Percentiles rank a stretch among this genome's conserved stretches.
phyloP scores from a whole-genome alignment of 1,140 invertebrate species.

The Drosophila equinoxialis region DNA sequence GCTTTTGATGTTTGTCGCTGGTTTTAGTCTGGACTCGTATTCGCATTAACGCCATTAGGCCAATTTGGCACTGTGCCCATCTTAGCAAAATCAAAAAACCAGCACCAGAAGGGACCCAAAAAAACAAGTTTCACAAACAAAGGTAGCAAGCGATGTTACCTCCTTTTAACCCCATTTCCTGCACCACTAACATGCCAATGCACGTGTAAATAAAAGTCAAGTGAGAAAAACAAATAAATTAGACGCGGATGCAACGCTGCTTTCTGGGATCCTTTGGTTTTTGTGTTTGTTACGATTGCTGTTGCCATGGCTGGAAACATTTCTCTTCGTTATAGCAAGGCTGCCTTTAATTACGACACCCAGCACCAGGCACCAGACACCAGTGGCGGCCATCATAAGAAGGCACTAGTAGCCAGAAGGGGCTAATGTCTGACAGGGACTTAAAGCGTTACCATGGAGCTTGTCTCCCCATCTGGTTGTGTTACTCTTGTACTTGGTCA shows the following conservation, averaged over 20 bases:
- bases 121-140: conserved; percentile 57
- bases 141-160: conserved; percentile 62
- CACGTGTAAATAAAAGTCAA: conserved; percentile 79
- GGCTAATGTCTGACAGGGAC: neutral
- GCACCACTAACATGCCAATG: conserved; percentile 66
- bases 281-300: conserved; percentile 34
- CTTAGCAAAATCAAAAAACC: conserved; percentile 32
- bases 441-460: conserved; percentile 12
- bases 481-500: conserved; percentile 44
- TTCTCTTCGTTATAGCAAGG: conserved; percentile 70
- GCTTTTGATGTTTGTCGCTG: conserved; percentile 42
- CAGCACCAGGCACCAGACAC: neutral
- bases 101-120: neutral
- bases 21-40: conserved; percentile 70
- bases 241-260: conserved; percentile 33
- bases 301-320: conserved; percentile 57
- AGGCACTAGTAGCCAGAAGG: conserved; percentile 11
- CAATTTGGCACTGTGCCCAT: conserved; percentile 75
- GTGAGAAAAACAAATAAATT: conserved; percentile 69
- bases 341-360: conserved; percentile 74
- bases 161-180: neutral
- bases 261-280: conserved; percentile 26
- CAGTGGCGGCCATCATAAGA: neutral
- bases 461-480: neutral
- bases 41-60: conserved; percentile 80